phyloP scores from a whole-genome alignment of 2,888 invertebrate genomes.

The Oegoconia quadripuncta region DNA sequence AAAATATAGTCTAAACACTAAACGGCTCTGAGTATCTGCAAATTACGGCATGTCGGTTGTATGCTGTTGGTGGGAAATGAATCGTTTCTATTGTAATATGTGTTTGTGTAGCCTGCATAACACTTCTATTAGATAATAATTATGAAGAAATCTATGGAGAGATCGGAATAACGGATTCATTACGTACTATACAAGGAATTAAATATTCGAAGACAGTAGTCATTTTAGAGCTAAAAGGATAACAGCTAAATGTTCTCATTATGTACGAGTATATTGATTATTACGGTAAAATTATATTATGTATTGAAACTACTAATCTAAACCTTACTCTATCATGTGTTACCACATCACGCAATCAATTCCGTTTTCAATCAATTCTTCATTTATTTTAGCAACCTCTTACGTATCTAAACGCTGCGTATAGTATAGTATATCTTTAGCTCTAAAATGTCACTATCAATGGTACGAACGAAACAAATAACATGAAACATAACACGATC shows the following conservation, averaged over 20 bases:
- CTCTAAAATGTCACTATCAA: conserved; percentile 55
- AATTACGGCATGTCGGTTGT: conserved; percentile 74
- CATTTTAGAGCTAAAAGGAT: conserved; percentile 55
- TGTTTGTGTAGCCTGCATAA: conserved; percentile 73
- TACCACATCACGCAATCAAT: conserved; percentile 1
- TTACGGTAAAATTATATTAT: not conserved
- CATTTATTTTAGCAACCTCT: not conserved
- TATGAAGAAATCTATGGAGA: conserved; percentile 71
- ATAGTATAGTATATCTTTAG: conserved; percentile 31
- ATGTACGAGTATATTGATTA: not conserved
- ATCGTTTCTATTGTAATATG: conserved; percentile 77
- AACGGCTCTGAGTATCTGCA: conserved; percentile 75
- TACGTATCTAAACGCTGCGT: not conserved
- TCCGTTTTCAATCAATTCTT: conserved; percentile 7
- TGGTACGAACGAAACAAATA: conserved; percentile 60
- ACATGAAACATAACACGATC: conserved; percentile 60
- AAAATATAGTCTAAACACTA: conserved; percentile 57
- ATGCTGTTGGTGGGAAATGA: conserved; percentile 72
- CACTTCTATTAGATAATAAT: conserved; percentile 55
- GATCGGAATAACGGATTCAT: conserved; percentile 74
- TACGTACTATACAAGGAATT: conserved; percentile 73
- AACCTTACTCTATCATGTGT: not conserved
- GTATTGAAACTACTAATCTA: conserved; percentile 7
- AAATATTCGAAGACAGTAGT: conserved; percentile 43
- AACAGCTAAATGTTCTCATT: conserved; percentile 10